A percentile compares a stretch with the other conserved stretches of the same genome.
These are phyloP conservation scores for Anseranas semipalmata DNA, from an alignment of 2,113 vertebrate genomes.

Conservation along the genomic window DNA sequence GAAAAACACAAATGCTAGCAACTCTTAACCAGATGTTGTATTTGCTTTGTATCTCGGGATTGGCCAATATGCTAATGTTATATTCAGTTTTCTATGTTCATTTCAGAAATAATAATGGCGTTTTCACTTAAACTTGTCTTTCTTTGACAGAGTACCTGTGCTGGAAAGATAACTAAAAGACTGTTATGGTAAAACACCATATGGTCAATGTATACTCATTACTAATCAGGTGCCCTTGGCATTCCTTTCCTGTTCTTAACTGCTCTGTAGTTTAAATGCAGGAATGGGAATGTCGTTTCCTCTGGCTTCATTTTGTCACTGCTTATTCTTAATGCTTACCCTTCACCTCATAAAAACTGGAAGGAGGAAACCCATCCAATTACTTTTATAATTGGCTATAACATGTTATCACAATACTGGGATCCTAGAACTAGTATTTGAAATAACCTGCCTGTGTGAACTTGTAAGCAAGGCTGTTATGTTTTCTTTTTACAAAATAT, in stretches of 20 bases:
- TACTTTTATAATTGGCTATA: neutral
- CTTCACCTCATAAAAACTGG: neutral
- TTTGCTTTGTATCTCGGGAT: neutral
- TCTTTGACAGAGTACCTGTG: neutral
- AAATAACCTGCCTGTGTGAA: neutral
- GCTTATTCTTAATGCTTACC: neutral
- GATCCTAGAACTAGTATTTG: neutral
- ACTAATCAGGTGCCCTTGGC: neutral
- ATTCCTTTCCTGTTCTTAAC: neutral
- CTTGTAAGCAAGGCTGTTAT: neutral
- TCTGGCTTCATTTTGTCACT: neutral
- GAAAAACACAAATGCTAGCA: neutral
- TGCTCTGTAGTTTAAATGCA: neutral
- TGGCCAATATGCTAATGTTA: neutral
- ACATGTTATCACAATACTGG: fast-evolving
- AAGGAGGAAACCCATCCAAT: neutral
- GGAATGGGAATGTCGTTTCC: neutral
- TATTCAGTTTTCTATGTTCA: neutral
- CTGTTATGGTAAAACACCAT: neutral
- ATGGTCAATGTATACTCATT: neutral
- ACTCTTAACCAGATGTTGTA: neutral
- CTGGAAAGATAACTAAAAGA: neutral
- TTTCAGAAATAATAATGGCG: neutral
- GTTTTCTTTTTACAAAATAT: neutral
- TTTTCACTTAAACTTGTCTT: neutral